A percentile compares a stretch with the other conserved stretches of the same genome.
Conservation (phyloP, 2,888 invertebrate species). For the Drosophila melanosoma region DNA sequence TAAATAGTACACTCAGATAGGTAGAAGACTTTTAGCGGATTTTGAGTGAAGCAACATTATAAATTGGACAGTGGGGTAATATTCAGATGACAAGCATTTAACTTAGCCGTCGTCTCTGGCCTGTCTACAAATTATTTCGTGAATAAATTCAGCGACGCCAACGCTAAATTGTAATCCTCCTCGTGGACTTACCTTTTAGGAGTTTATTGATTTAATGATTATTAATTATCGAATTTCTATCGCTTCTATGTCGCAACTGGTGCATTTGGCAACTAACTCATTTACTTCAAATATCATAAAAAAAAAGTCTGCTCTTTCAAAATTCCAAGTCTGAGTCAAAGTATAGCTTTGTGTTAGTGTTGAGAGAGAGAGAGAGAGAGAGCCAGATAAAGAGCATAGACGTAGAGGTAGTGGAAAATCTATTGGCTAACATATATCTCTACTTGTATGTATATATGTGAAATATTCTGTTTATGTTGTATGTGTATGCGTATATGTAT, state of each 20-base stretch:
- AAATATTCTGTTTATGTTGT: slow-evolving; percentile 2
- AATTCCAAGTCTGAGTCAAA: slow-evolving; percentile 67
- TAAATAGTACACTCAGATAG: slow-evolving; percentile 30
- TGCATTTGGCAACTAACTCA: slow-evolving; percentile 50
- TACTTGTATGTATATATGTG: slow-evolving; percentile 14
- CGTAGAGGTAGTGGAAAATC: slow-evolving; percentile 29
- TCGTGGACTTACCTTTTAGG: slow-evolving; percentile 64
- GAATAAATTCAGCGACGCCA: slow-evolving; percentile 24
- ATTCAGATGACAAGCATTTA: slow-evolving; percentile 7
- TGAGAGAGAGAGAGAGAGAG: slow-evolving; percentile 31
- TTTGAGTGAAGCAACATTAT: slow-evolving; percentile 32
- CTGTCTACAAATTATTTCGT: slow-evolving; percentile 23
- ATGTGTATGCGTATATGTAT: slow-evolving; percentile 23
- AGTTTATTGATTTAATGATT: slow-evolving; percentile 42
- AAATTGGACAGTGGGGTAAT: slow-evolving; percentile 20
- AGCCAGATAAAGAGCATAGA: slow-evolving; percentile 40
- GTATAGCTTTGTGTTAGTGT: slow-evolving; percentile 69
- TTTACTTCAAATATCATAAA: slow-evolving; percentile 8
- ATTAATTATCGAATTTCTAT: slow-evolving; percentile 68
- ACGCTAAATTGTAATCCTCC: slow-evolving; percentile 58
- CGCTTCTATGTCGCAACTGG: slow-evolving; percentile 63
- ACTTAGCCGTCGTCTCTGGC: slow-evolving; percentile 6
- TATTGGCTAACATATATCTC: slow-evolving; percentile 32
- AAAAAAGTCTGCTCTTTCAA: slow-evolving; percentile 53
- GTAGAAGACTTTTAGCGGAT: slow-evolving; percentile 28